These are phyloP conservation scores for Bufo bufo DNA, from an alignment of 2,113 vertebrate genomes.

Conservation along the genomic window DNA sequence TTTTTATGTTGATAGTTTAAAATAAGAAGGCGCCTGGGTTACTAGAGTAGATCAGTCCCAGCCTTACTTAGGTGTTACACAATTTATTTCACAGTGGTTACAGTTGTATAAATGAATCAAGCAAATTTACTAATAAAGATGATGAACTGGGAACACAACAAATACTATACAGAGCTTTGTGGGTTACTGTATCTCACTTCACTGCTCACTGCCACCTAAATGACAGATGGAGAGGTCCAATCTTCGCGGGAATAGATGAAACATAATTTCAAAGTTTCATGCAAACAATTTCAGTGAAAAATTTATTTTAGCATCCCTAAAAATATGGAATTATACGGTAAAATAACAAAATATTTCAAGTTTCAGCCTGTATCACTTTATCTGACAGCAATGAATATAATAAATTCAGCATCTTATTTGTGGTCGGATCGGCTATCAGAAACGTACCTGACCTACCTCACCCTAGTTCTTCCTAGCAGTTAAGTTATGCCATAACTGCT, in stretches of 20 bases:
- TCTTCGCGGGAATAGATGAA: neutral
- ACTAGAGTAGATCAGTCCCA: neutral
- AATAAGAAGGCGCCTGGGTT: neutral
- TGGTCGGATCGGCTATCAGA: too few species aligned
- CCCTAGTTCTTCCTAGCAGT: too few species aligned
- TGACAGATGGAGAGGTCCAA: neutral
- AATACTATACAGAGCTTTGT: neutral
- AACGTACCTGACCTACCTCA: too few species aligned
- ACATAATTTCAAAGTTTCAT: neutral
- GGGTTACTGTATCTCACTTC: neutral
- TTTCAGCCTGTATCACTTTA: too few species aligned
- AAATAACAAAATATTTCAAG: too few species aligned
- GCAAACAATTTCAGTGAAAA: neutral
- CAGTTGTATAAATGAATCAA: neutral
- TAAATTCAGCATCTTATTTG: too few species aligned
- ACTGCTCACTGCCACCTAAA: neutral
- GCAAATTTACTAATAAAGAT: slow-evolving; percentile 2
- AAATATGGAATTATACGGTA: too few species aligned
- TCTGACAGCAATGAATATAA: too few species aligned
- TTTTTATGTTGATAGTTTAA: slow-evolving; percentile 3
- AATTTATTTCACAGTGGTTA: neutral
- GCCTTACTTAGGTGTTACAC: neutral
- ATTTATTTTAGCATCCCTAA: neutral
- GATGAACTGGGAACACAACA: neutral
- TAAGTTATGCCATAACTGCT: too few species aligned